Conservation (phyloP, 2,113 vertebrate genomes). For the Toxotes chatareus region DNA sequence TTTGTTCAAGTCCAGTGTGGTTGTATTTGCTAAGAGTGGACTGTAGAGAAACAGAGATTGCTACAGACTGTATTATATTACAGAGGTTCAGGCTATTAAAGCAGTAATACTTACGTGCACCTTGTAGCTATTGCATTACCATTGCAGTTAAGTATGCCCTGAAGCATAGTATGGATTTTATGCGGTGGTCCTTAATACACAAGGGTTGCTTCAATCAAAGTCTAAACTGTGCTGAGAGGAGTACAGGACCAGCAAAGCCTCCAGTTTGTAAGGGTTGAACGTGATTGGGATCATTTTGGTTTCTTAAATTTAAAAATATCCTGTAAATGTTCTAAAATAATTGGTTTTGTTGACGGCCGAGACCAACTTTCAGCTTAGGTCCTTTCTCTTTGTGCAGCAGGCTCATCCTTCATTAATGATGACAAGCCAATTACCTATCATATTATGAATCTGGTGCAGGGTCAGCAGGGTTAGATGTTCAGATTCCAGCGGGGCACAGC, state of each 20-base stretch:
- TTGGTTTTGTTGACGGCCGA: slow-evolving; percentile 9
- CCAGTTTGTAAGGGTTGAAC: neutral
- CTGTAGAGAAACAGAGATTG: slow-evolving; percentile 5
- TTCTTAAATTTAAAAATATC: neutral
- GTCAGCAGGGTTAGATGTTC: neutral
- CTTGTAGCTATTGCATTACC: slow-evolving; percentile 42
- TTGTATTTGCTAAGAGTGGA: slow-evolving; percentile 24
- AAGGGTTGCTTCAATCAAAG: slow-evolving; percentile 39
- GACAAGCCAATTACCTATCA: neutral
- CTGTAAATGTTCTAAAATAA: neutral
- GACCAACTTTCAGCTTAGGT: neutral
- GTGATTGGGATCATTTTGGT: neutral
- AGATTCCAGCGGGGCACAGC: neutral
- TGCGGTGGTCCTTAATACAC: slow-evolving; percentile 24
- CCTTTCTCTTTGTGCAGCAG: neutral
- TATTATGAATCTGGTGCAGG: neutral
- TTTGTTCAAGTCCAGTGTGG: slow-evolving; percentile 35
- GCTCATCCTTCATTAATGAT: slow-evolving; percentile 24
- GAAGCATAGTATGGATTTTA: slow-evolving; percentile 51
- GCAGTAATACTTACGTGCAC: slow-evolving; percentile 33
- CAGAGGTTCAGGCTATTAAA: slow-evolving; percentile 11
- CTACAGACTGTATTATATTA: neutral
- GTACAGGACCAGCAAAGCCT: neutral
- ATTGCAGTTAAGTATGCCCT: slow-evolving; percentile 40
- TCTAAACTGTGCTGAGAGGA: slow-evolving; percentile 19